Evolutionary conservation across 2,797 vertebrate species (phyloP).

Genomic region (Channallabes apus): DNA sequence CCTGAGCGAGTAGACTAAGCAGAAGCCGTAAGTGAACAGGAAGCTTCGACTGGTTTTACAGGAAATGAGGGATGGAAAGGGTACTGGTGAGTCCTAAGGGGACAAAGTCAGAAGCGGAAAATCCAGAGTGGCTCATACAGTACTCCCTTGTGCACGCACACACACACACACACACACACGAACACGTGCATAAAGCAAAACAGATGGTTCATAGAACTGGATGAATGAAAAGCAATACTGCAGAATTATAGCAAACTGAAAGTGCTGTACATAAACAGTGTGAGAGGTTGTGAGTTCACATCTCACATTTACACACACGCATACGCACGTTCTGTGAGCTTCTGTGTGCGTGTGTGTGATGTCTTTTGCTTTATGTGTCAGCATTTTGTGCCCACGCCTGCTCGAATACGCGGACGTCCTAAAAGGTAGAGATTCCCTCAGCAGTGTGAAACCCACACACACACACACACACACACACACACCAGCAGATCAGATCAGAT

Average conservation of each 20-base stretch:
- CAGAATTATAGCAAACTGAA: neutral
- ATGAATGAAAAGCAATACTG: constrained; percentile 16
- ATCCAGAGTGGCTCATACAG: constrained; percentile 33
- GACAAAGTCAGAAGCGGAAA: constrained; percentile 33
- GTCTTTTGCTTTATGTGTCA: neutral
- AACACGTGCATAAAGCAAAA: neutral
- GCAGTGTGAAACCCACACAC: neutral
- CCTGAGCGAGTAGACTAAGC: neutral
- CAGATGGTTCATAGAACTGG: neutral
- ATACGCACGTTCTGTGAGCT: neutral
- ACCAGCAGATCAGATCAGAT: neutral
- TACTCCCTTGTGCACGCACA: neutral
- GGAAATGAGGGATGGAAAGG: constrained; percentile 52
- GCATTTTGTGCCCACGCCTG: neutral
- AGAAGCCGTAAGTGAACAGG: constrained; percentile 35
- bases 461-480: too few relatives aligned
- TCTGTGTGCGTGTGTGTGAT: neutral
- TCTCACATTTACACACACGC: neutral
- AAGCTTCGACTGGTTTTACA: constrained; percentile 46
- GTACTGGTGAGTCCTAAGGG: constrained; percentile 14
- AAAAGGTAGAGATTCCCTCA: neutral
- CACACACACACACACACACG: constrained; percentile 8
- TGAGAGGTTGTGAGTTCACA: neutral
- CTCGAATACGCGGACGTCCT: neutral
- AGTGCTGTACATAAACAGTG: neutral